These are phyloP conservation scores for Corythornis cristatus DNA, from an alignment of 2,113 vertebrate species.

Conservation along the genomic window DNA sequence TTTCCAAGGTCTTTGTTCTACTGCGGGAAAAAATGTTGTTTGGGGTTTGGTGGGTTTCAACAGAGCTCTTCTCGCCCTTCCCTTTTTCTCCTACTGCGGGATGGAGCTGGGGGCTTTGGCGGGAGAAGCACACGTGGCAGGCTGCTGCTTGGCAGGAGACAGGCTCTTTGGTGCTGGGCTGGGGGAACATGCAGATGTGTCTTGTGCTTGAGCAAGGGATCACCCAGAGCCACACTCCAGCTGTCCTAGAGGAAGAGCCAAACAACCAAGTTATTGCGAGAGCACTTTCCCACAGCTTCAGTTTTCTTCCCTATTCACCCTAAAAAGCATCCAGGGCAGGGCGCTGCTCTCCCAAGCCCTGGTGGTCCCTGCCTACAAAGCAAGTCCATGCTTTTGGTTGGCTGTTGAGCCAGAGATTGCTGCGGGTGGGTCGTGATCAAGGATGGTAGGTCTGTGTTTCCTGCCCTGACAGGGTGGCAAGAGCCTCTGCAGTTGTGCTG, in stretches of 20 bases:
- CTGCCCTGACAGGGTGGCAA: accelerated
- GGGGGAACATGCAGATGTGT: not conserved
- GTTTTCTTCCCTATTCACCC: not conserved
- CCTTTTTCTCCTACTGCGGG: slow-evolving; percentile 2
- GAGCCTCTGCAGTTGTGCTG: accelerated
- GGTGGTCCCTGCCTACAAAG: not conserved
- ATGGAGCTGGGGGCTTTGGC: not conserved
- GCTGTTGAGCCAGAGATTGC: accelerated
- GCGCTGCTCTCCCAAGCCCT: not conserved
- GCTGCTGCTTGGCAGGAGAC: not conserved
- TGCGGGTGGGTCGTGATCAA: accelerated
- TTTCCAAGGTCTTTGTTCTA: slow-evolving; percentile 25
- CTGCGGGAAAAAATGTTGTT: not conserved
- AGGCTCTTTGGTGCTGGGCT: accelerated
- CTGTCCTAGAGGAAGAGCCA: not conserved
- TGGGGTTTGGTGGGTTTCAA: not conserved
- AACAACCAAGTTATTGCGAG: not conserved
- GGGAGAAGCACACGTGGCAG: not conserved
- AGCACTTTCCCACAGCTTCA: not conserved
- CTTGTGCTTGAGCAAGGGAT: not conserved
- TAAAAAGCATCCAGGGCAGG: not conserved
- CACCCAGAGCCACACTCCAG: not conserved
- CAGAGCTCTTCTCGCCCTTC: not conserved
- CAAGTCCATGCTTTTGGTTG: accelerated
- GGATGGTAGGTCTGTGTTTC: not conserved